Conservation (phyloP, 1,140 invertebrate genomes). For the Apis mellifera region DNA sequence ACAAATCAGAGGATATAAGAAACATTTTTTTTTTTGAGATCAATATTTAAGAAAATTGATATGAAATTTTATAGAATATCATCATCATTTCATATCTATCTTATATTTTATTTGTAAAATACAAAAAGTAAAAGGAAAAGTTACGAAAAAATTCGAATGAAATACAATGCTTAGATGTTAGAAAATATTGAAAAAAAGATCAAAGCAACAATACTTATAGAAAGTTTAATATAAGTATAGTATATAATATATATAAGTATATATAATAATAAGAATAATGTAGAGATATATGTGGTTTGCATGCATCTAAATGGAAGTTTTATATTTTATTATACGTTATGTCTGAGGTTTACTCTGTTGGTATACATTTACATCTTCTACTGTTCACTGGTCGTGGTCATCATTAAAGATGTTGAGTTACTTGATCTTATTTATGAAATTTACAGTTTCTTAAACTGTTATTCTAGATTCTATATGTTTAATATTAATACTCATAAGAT, state of each 20-base stretch:
- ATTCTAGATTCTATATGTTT: not conserved
- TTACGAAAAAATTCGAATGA: not conserved
- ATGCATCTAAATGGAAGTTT: not conserved
- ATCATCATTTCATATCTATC: no score
- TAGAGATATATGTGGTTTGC: not conserved
- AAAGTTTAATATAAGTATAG: not conserved
- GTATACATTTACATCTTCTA: conserved; percentile 16
- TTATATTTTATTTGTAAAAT: no score
- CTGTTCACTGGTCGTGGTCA: not conserved
- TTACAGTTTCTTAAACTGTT: not conserved
- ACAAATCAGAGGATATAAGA: no score
- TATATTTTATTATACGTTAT: conserved; percentile 4
- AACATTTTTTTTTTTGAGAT: no score
- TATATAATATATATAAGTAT: not conserved
- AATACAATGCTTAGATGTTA: not conserved
- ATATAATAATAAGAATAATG: not conserved
- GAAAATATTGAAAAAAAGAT: no score
- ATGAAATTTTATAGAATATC: no score
- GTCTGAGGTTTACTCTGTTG: not conserved
- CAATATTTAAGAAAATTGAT: no score
- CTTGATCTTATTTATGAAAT: not conserved
- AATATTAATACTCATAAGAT: not conserved
- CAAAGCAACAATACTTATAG: conserved; percentile 15
- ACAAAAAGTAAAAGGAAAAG: no score
- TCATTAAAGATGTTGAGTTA: conserved; percentile 9